Evolutionary conservation across 2,113 vertebrate genomes (phyloP).

Genomic region (Poecile atricapillus): DNA sequence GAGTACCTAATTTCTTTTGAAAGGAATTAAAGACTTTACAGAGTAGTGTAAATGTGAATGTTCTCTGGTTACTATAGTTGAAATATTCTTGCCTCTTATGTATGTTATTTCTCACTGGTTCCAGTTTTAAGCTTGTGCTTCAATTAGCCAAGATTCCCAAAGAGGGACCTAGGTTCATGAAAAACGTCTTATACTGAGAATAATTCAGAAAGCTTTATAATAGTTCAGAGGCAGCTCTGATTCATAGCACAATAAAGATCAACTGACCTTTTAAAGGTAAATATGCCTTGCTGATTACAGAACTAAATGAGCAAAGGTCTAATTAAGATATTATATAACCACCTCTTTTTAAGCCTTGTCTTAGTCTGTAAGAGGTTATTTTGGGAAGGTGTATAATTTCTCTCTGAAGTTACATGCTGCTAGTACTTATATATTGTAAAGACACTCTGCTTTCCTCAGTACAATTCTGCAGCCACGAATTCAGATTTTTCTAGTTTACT

Average conservation of each 20-base stretch:
- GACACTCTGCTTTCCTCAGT: neutral
- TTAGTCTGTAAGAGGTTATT: neutral
- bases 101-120: neutral
- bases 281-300: neutral
- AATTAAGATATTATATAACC: neutral
- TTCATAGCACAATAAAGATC: conserved; percentile 45
- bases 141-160: neutral
- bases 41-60: neutral
- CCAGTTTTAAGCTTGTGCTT: neutral
- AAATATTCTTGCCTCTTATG: neutral
- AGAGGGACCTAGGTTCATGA: neutral
- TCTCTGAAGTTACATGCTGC: neutral
- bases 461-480: neutral
- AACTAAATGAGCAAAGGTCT: conserved; percentile 23
- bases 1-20: neutral
- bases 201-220: neutral
- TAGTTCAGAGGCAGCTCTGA: conserved; percentile 14
- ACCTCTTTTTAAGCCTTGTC: neutral
- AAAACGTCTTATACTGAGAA: neutral
- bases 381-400: neutral
- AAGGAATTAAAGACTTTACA: neutral
- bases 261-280: conserved; percentile 42
- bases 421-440: neutral
- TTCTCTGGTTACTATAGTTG: neutral
- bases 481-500: neutral